Base-by-base conservation (phyloP, 1,140 invertebrate species). In the Sipha flava region DNA sequence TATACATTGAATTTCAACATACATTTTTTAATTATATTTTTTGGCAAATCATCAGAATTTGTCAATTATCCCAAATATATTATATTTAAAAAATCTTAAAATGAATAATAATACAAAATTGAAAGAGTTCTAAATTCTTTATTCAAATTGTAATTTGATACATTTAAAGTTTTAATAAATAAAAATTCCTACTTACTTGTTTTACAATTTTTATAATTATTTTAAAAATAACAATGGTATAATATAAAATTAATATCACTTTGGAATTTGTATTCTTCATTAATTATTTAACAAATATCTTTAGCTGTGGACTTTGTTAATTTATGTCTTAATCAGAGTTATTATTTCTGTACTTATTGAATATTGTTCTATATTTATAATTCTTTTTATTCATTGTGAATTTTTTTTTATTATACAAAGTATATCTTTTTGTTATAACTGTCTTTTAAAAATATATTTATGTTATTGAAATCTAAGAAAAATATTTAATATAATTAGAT, bases 141-240 rank as follows among this genome's bases (percentile, higher is more conserved):
- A 54, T 75, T 75, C 54, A 54, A 37, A 54, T 34, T 37, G 12
- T 40, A 43, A 43, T 77, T 29, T 34, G 34, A 14, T 29, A 77
- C 12, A 16, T 26, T 77, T 12, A 77, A 77, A 40, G 26, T 37
- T 77, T 16, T 77, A 26, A 77, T 77, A 6, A 57, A 26, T 77
- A 77, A 77, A 31, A 77, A 59, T 77, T 59, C 52, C 73, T 77
- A 77, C 72, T 75, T 75, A 75, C 73, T 77, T 77, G 52, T 77
- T 77, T 77, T 75, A 52, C 47, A 75, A 73, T 75, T 75, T 75
- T 75, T 75, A 52, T 54, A 75, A 75, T 75, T 37, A 54, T 75
- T 73, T 31, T 5, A 49, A 14, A 14, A 52, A 54, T 75, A 54
- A 77, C 40, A 59, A 57, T 29, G 23, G 23, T 14, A 57, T 59